These are phyloP conservation scores for Mimas tiliae DNA, from an alignment of 2,888 invertebrate species.

Conservation along the genomic window DNA sequence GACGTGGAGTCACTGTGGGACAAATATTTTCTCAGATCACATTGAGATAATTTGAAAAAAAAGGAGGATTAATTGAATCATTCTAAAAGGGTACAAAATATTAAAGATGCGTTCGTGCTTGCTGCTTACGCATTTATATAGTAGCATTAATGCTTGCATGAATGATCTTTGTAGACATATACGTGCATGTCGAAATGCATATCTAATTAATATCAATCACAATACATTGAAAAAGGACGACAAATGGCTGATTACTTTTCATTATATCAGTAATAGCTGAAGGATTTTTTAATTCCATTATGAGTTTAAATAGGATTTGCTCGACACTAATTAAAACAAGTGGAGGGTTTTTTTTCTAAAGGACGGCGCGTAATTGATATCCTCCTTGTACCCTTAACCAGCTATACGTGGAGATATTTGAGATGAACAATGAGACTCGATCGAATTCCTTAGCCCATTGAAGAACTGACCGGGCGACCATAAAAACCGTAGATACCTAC, in stretches of 20 bases:
- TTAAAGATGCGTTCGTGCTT: constrained; percentile 13
- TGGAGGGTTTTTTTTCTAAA: constrained; percentile 46
- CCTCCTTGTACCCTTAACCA: constrained; percentile 55
- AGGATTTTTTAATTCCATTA: constrained; percentile 37
- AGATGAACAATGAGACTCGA: constrained; percentile 79
- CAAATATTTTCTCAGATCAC: constrained; percentile 61
- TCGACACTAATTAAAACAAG: constrained; percentile 53
- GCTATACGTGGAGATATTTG: constrained; percentile 60
- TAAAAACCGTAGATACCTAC: constrained; percentile 84
- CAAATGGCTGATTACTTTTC: constrained; percentile 12
- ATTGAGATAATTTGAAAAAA: constrained; percentile 53
- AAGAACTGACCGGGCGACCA: constrained; percentile 82
- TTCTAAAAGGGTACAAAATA: constrained; percentile 31
- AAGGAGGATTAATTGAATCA: constrained; percentile 39
- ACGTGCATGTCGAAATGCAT: neutral
- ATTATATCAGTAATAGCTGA: constrained; percentile 30
- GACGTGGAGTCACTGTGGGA: constrained; percentile 74
- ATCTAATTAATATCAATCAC: constrained; percentile 2
- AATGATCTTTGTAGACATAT: neutral
- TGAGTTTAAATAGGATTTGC: constrained; percentile 48
- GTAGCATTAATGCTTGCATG: constrained; percentile 4
- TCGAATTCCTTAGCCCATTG: constrained; percentile 84
- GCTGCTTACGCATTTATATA: constrained; percentile 20
- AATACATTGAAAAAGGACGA: neutral
- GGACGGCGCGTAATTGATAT: constrained; percentile 60